Base-by-base conservation (phyloP, 2,113 vertebrate species). In the Nothobranchius furzeri region DNA sequence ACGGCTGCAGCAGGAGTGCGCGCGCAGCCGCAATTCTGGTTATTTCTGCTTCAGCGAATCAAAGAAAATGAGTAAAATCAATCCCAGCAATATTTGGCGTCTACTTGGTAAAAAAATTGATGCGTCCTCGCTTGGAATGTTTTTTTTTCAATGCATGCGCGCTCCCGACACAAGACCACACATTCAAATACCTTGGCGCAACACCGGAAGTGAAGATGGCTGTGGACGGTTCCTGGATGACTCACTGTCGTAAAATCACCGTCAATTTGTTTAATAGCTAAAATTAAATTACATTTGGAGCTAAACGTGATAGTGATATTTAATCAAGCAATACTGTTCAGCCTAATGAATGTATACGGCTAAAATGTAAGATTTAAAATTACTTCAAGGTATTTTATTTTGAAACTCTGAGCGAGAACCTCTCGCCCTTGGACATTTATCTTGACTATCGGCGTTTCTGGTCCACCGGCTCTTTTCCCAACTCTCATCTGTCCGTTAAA, bases 381-480 rank as follows among this genome's bases (percentile, higher is more conserved):
- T 12, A 12, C 43, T 45, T 3, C 43, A 20, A 58, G 17, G 17
- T 0, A 7, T 70, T 79, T 89, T 86, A 86, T 85, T 89, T 71
- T 83, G 78, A 68, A 61, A 78, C 2, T 1, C 20, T 3, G 10
- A 12, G 17, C n/a, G 12, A 6, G 4, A 9, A 5, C 13, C 9
- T 4, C 3, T 6, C 15, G 1, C n/a, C 12, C 54, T n/a, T 17
- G 15, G 14, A 4, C 5, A 30, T 56, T 10, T 7, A 12, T 3
- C 54, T 76, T 35, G 66, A 76, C 57, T 0, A 2, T 45, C 0
- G 4, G 48, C 17, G 9, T 3, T 35, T 14, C 35, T 9, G 24
- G 4, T 66, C 45, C 80, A 80, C 89, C 83, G 89, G 86, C 70
- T 67, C 43, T 48, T 15, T 50, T 71, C 67, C 62, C 49, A 12